Base-by-base conservation (phyloP, 1,140 invertebrate genomes). In the Papilio dardanus region DNA sequence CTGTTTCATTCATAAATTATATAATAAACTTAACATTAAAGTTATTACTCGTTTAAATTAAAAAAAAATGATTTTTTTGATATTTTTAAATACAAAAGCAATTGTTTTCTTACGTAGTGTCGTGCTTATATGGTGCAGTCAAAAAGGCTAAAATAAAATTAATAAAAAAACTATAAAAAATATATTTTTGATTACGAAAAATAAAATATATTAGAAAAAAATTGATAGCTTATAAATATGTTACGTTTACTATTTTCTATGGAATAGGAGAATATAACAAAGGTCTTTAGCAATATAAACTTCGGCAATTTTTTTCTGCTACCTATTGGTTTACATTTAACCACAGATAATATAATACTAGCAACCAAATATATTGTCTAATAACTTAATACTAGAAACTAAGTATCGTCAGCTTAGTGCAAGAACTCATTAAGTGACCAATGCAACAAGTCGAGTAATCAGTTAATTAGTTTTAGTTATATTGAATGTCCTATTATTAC, bases 1-100 rank as follows among this genome's bases (percentile, higher is more conserved):
- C n/a, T n/a, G 19, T 68, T 68, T 69, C 5, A 71, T 46, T 46
- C 12, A 68, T 37, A 28, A 71, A 21, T 10, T 68, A 35, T 24
- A 68, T 37, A 37, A 19, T 12, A 68, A 35, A 33, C 33, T 37
- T 21, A 68, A 33, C n/a, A 10, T 5, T 54, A 24, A 54, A 10
- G 50, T 54, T 24, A 24, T 46, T 46, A 54, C 21, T 24, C 16
- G 21, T 24, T 8, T 7, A 14, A 24, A 37, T 37, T 54, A 54
- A 54, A 54, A 8, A 54, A 21, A 4, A 46, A 19, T n/a, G 12
- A 0, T 42, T 16, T 42, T 42, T 12, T 42, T 46, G n/a, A n/a
- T 40, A 40, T 3, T 5, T 12, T 40, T 8, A 42, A n/a, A 46
- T n/a, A 6, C 5, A n/a, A 46, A 16, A 16, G 35, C 35, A 46